phyloP scores from a whole-genome alignment of 2,797 vertebrate genomes.

The Eulemur rubriventer region DNA sequence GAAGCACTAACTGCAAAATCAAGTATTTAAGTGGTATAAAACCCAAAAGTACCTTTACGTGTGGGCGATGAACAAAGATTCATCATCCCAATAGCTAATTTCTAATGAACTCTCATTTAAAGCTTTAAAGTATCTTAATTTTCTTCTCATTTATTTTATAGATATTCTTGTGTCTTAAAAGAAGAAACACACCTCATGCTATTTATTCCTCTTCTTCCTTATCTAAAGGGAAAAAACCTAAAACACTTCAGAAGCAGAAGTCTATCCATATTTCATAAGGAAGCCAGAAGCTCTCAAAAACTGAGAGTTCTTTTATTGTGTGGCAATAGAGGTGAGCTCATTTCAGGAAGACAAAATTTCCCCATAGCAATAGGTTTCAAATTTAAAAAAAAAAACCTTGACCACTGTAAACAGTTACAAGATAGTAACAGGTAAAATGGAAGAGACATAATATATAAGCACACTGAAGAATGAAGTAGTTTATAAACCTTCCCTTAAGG shows the following conservation, averaged over 20 bases:
- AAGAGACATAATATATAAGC: slow-evolving; percentile 22
- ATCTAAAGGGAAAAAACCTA: slow-evolving; percentile 48
- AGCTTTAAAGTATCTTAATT: slow-evolving; percentile 36
- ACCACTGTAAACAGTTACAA: slow-evolving; percentile 36
- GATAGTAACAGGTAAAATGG: background rate
- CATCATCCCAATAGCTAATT: slow-evolving; percentile 30
- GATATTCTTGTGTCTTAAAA: slow-evolving; percentile 36
- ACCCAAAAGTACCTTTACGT: background rate
- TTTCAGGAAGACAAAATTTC: slow-evolving; percentile 58
- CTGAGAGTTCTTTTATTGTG: slow-evolving; percentile 57
- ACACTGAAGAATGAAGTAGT: background rate
- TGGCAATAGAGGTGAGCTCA: slow-evolving; percentile 61
- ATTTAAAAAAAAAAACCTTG: slow-evolving; percentile 43
- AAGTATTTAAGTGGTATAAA: background rate
- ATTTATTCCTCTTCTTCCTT: slow-evolving; percentile 56
- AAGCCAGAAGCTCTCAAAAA: slow-evolving; percentile 63
- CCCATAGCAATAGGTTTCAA: slow-evolving; percentile 56
- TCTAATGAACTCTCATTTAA: background rate
- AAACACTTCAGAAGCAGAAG: slow-evolving; percentile 71
- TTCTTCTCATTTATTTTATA: slow-evolving; percentile 41
- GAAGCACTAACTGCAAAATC: background rate
- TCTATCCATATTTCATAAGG: slow-evolving; percentile 67
- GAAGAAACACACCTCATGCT: slow-evolving; percentile 38
- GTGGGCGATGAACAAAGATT: background rate
- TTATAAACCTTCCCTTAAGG: slow-evolving; percentile 19